These are phyloP conservation scores for Argyra leucocephala DNA, from an alignment of 2,888 invertebrate genomes.

Conservation along the genomic window DNA sequence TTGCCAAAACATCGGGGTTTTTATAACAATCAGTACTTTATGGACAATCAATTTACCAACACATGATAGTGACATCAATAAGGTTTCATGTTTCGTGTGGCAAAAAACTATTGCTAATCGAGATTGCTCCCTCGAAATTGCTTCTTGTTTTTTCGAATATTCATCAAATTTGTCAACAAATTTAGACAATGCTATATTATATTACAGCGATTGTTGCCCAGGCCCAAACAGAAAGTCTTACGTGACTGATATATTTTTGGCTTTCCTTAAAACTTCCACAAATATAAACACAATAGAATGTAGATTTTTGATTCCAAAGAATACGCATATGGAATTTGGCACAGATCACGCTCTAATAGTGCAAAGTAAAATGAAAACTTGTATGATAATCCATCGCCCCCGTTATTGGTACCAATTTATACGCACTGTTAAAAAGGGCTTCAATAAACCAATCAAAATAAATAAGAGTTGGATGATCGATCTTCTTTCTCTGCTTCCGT, in stretches of 20 bases:
- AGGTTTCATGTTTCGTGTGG: slow-evolving; percentile 23
- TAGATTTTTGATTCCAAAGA: neutral
- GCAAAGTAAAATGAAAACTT: neutral
- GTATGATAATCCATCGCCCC: neutral
- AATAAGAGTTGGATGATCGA: no score
- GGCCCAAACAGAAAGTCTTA: slow-evolving; percentile 22
- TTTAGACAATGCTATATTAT: slow-evolving; percentile 20
- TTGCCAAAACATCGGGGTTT: slow-evolving; percentile 20
- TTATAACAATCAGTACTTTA: slow-evolving; percentile 22
- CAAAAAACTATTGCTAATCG: slow-evolving; percentile 22
- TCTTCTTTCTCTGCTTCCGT: no score
- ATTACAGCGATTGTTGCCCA: slow-evolving; percentile 20
- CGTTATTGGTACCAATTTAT: neutral
- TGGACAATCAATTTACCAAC: slow-evolving; percentile 21
- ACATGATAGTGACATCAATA: slow-evolving; percentile 20
- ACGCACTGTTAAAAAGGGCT: neutral
- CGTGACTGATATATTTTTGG: slow-evolving; percentile 19
- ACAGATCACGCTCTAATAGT: neutral
- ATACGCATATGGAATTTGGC: neutral
- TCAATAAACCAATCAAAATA: no score
- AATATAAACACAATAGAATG: slow-evolving; percentile 11
- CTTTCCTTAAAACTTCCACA: slow-evolving; percentile 10
- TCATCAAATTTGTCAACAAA: slow-evolving; percentile 14
- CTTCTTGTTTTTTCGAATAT: slow-evolving; percentile 20
- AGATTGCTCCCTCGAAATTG: slow-evolving; percentile 22